Conservation (phyloP, 2,113 vertebrate genomes). For the Salvelinus alpinus region DNA sequence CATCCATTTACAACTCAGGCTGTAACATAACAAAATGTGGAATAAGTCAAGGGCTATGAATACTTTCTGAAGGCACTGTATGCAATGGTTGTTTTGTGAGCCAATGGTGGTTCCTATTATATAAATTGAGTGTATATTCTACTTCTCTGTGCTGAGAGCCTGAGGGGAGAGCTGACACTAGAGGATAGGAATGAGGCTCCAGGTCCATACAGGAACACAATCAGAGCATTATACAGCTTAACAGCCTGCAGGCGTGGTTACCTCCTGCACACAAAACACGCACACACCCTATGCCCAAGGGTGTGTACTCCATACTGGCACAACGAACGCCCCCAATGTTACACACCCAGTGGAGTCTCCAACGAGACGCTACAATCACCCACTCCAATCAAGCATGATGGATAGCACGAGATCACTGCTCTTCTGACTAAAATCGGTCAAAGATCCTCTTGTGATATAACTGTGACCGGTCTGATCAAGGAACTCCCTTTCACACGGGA, state of each 20-base stretch:
- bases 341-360: not conserved
- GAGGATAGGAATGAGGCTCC: slow-evolving; percentile 47
- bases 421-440: not conserved
- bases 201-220: slow-evolving; percentile 44
- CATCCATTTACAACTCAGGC: no score
- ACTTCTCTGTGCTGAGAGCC: slow-evolving; percentile 8
- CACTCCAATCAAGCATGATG: not conserved
- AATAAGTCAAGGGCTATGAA: no score
- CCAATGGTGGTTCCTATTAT: slow-evolving; percentile 1
- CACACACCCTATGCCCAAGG: slow-evolving; percentile 6
- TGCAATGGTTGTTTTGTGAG: not conserved
- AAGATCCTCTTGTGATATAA: not conserved
- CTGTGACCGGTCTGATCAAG: not conserved
- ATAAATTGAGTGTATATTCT: not conserved
- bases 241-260: slow-evolving; percentile 17
- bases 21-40: no score
- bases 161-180: slow-evolving; percentile 38
- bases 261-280: not conserved
- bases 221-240: slow-evolving; percentile 28
- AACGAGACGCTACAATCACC: not conserved
- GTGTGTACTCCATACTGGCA: not conserved
- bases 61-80: not conserved
- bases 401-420: not conserved
- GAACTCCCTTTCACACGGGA: not conserved
- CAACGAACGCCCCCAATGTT: not conserved